phyloP scores from a whole-genome alignment of 1,140 invertebrate genomes.

The Berghia stephanieae region DNA sequence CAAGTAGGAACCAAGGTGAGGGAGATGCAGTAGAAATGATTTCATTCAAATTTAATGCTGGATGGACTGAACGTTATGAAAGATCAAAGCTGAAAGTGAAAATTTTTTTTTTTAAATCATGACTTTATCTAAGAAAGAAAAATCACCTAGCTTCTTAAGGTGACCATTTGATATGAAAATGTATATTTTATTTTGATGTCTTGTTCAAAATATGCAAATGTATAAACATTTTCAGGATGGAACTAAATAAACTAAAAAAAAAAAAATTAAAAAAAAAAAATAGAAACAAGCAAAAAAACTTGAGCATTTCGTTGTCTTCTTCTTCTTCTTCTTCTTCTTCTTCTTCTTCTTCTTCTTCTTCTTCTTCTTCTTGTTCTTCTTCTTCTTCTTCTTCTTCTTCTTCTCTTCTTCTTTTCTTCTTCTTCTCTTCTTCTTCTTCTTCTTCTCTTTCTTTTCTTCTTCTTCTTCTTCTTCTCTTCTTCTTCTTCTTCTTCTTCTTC shows the following conservation, averaged over 20 bases:
- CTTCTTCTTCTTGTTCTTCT: background rate
- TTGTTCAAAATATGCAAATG: background rate
- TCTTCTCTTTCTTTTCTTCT: background rate
- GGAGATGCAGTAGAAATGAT: background rate
- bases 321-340: background rate
- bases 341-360: background rate
- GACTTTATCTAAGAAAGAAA: too few species aligned
- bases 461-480: background rate
- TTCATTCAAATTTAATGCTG: background rate
- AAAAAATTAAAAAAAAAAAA: too few species aligned
- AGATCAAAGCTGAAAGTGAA: too few species aligned
- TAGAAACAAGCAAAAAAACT: too few species aligned
- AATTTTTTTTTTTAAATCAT: too few species aligned
- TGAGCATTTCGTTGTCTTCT: background rate
- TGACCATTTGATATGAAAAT: slow-evolving; percentile 7
- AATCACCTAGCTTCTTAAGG: too few species aligned
- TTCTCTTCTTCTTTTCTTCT: background rate
- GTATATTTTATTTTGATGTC: background rate
- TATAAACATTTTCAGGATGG: background rate
- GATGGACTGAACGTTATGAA: background rate
- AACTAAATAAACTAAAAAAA: too few species aligned
- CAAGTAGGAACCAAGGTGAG: background rate
- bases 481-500: background rate
- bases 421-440: background rate
- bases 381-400: background rate